Evolutionary conservation across 2,113 vertebrate genomes (phyloP).

Genomic region (Phyllostomus discolor): DNA sequence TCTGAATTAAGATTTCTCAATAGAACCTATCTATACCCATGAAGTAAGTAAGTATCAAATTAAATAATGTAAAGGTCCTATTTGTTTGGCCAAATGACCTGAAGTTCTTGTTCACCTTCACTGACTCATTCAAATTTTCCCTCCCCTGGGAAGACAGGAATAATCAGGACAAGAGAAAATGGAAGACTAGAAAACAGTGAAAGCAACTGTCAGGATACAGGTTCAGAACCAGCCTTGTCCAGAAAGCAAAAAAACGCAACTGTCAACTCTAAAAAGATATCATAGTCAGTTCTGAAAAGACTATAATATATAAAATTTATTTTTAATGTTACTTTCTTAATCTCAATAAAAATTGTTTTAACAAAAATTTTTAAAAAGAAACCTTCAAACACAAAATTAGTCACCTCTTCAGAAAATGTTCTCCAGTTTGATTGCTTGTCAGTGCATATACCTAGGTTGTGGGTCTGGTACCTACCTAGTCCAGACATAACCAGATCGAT

Average conservation of each 20-base stretch:
- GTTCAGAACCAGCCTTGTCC: background rate
- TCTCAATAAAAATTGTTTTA: background rate
- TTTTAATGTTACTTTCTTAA: background rate
- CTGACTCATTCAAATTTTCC: background rate
- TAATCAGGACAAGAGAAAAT: background rate
- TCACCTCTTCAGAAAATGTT: background rate
- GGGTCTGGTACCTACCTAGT: too few relatives aligned
- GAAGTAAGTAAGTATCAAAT: slow-evolving; percentile 15
- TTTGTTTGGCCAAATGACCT: slow-evolving; percentile 1
- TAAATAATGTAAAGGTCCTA: background rate
- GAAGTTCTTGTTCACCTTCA: background rate
- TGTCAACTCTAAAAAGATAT: background rate
- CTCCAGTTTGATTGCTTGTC: background rate
- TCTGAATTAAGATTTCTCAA: background rate
- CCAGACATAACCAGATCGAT: too few relatives aligned
- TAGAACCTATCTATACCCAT: background rate
- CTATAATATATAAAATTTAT: background rate
- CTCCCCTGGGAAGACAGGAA: background rate
- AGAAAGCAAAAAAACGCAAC: background rate
- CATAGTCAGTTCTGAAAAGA: background rate
- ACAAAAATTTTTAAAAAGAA: background rate
- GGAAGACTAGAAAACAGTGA: background rate
- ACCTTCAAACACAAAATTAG: background rate
- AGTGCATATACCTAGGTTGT: too few relatives aligned
- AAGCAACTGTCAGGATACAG: background rate